Conservation (phyloP, 1,140 invertebrate species). For the Anthonomus grandis region DNA sequence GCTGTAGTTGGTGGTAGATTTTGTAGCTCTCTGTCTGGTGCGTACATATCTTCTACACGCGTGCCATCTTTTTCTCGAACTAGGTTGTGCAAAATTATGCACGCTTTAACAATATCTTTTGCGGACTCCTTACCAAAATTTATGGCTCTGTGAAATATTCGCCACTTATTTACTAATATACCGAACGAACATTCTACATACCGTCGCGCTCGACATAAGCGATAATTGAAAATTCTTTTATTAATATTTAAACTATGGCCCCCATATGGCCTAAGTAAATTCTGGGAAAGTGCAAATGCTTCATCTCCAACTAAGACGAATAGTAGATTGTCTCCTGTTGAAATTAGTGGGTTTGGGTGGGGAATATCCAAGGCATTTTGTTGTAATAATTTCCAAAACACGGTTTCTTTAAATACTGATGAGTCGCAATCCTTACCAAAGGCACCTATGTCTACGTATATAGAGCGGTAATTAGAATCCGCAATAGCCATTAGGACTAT, state of each 20-base stretch:
- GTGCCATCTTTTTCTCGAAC: too few relatives aligned
- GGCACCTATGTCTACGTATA: conserved; percentile 1
- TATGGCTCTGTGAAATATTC: background rate
- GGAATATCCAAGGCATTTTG: background rate
- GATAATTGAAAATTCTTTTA: conserved; percentile 6
- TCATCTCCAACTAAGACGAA: conserved; percentile 4
- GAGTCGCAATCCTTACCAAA: background rate
- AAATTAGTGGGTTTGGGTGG: background rate
- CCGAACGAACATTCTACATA: conserved; percentile 12
- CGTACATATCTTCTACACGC: too few relatives aligned
- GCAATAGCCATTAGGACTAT: conserved; percentile 2
- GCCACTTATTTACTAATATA: conserved; percentile 4
- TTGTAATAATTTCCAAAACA: background rate
- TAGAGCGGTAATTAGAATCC: background rate
- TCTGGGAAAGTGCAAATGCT: background rate
- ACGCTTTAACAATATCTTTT: too few relatives aligned
- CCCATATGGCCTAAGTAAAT: conserved; percentile 9
- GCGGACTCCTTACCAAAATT: background rate
- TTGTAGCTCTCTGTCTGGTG: too few relatives aligned
- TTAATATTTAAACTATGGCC: background rate
- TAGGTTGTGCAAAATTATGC: too few relatives aligned
- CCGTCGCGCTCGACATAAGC: background rate
- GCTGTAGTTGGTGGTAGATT: too few relatives aligned
- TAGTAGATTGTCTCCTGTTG: background rate
- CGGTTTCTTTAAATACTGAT: background rate